These are phyloP conservation scores for Protobothrops flavoviridis DNA, from an alignment of 2,113 vertebrate genomes.

Conservation along the genomic window DNA sequence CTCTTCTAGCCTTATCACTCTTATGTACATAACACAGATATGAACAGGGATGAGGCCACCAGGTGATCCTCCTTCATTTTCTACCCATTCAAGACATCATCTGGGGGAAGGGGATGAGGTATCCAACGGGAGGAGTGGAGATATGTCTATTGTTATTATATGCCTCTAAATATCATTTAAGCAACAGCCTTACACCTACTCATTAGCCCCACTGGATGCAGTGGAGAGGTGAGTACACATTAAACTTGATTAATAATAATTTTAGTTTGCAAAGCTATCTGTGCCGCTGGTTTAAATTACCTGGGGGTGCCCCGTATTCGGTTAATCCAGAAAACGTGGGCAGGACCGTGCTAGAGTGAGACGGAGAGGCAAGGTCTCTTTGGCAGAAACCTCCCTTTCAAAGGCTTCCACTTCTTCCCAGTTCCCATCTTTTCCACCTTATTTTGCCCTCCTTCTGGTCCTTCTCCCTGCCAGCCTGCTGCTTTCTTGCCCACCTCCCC, in stretches of 20 bases:
- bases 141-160: neutral
- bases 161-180: too few species aligned
- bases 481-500: too few species aligned
- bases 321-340: neutral
- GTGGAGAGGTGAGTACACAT: neutral
- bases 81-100: neutral
- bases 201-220: neutral
- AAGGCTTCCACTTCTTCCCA: neutral
- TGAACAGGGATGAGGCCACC: neutral
- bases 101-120: neutral
- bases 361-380: neutral
- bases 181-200: neutral
- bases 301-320: neutral
- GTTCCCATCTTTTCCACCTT: neutral
- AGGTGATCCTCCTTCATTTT: neutral
- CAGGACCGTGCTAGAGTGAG: neutral
- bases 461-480: neutral
- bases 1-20: neutral
- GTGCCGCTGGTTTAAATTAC: neutral
- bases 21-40: neutral
- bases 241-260: neutral
- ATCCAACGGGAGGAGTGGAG: neutral
- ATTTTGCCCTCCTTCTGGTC: neutral
- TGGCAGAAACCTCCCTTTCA: neutral
- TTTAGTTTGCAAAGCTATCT: neutral